These are phyloP conservation scores for Crocodylus rhombifer DNA, from an alignment of 2,797 vertebrate genomes.

Conservation along the genomic window DNA sequence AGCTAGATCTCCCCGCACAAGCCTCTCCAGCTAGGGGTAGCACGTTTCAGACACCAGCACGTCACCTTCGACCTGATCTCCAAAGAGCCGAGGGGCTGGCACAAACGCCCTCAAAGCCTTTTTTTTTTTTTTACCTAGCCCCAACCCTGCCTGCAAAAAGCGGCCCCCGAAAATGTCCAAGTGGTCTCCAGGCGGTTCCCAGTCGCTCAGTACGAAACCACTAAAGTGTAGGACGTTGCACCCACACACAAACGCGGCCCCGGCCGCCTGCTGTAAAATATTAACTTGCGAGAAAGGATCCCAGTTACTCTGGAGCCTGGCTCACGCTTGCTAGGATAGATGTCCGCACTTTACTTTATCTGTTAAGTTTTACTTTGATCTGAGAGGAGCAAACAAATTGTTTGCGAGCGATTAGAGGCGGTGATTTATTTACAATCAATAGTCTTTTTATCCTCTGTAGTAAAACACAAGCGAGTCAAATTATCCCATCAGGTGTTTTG, in stretches of 20 bases:
- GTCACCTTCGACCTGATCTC: background rate
- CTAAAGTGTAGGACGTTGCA: background rate
- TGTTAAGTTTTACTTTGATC: slow-evolving; percentile 80
- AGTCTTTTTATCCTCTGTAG: slow-evolving; percentile 85
- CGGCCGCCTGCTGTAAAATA: slow-evolving; percentile 55
- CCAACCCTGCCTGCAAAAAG: slow-evolving; percentile 53
- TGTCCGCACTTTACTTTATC: slow-evolving; percentile 53
- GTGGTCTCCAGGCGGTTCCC: slow-evolving; percentile 19
- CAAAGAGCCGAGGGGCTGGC: background rate
- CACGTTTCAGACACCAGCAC: no score
- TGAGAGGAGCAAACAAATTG: slow-evolving; percentile 60
- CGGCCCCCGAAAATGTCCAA: background rate
- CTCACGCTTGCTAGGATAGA: background rate
- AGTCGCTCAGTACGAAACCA: slow-evolving; percentile 13
- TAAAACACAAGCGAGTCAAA: slow-evolving; percentile 84
- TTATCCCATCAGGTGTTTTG: slow-evolving; percentile 85
- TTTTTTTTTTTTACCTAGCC: background rate
- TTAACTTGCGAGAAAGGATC: slow-evolving; percentile 53
- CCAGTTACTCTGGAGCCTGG: background rate
- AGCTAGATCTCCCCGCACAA: no score
- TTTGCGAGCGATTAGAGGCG: slow-evolving; percentile 75
- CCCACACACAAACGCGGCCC: background rate
- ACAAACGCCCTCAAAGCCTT: slow-evolving; percentile 24
- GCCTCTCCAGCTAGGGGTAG: no score
- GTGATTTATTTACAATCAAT: slow-evolving; percentile 86